Conservation (phyloP, 2,113 vertebrate genomes). For the Cacatua alba region DNA sequence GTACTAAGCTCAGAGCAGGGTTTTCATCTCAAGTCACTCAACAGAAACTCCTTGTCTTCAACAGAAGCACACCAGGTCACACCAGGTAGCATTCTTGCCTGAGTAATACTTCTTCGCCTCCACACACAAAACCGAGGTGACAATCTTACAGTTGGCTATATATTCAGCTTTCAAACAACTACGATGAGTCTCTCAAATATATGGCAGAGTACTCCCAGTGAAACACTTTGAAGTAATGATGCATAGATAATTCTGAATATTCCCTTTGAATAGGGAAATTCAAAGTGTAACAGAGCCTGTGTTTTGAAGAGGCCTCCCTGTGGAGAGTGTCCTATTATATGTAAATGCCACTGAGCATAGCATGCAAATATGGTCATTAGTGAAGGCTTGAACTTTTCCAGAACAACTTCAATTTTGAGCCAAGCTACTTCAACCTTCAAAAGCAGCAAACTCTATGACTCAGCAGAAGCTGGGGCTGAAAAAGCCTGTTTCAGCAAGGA, state of each 20-base stretch:
- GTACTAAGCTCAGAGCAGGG: neutral
- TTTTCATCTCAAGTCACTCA: neutral
- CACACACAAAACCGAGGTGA: slow-evolving; percentile 1
- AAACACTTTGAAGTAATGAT: slow-evolving; percentile 55
- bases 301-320: slow-evolving; percentile 33
- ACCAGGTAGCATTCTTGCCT: neutral
- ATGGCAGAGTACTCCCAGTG: neutral
- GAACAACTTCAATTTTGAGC: slow-evolving; percentile 12
- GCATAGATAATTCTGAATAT: slow-evolving; percentile 22
- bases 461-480: slow-evolving; percentile 28
- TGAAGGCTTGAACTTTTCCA: slow-evolving; percentile 45
- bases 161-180: slow-evolving; percentile 35
- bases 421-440: slow-evolving; percentile 33
- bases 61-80: neutral
- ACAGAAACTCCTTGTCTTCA: neutral
- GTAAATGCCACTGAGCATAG: slow-evolving; percentile 3
- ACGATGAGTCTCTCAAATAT: slow-evolving; percentile 10
- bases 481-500: slow-evolving; percentile 32
- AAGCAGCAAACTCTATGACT: slow-evolving; percentile 39
- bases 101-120: slow-evolving; percentile 3
- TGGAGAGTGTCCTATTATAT: slow-evolving; percentile 33
- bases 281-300: neutral
- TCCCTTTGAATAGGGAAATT: slow-evolving; percentile 34
- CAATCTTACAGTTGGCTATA: neutral
- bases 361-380: slow-evolving; percentile 30